phyloP scores from a whole-genome alignment of 2,888 invertebrate genomes.

The Drosophila austrosaltans region DNA sequence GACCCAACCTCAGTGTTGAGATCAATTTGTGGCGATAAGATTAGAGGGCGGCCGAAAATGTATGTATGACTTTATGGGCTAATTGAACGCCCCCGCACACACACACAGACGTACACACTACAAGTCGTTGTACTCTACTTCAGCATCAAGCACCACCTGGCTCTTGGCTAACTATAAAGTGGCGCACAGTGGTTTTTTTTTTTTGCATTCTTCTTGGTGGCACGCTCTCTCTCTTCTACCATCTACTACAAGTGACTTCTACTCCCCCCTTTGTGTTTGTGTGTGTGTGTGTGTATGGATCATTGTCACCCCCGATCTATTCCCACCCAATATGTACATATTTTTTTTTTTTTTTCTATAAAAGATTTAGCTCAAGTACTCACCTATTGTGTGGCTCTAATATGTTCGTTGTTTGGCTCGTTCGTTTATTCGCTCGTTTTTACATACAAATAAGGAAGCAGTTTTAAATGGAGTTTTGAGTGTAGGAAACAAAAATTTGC shows the following conservation, averaged over 20 bases:
- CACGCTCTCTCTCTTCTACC: not conserved
- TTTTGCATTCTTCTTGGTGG: slow-evolving; percentile 1
- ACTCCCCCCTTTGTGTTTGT: not conserved
- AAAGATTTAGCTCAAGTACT: slow-evolving; percentile 13
- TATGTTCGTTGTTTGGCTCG: not conserved
- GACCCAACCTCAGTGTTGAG: slow-evolving; percentile 35
- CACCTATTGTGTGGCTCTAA: not conserved
- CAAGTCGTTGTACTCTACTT: slow-evolving; percentile 7
- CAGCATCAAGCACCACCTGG: slow-evolving; percentile 5
- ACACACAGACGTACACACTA: not conserved
- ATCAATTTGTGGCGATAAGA: slow-evolving; percentile 70
- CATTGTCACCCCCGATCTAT: not conserved
- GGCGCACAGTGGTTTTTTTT: slow-evolving; percentile 9
- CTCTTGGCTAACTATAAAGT: slow-evolving; percentile 1
- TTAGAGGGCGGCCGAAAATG: slow-evolving; percentile 67
- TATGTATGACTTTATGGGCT: slow-evolving; percentile 2
- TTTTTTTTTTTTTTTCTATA: not conserved
- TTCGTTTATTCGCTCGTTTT: slow-evolving; percentile 9
- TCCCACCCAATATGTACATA: no score
- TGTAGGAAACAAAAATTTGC: slow-evolving; percentile 12
- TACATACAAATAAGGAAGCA: slow-evolving; percentile 33
- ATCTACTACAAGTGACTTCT: not conserved
- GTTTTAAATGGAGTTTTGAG: slow-evolving; percentile 23
- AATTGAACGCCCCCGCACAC: slow-evolving; percentile 8
- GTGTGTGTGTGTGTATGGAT: slow-evolving; percentile 4